phyloP scores from a whole-genome alignment of 1,140 invertebrate species.

The Danaus melanippus region DNA sequence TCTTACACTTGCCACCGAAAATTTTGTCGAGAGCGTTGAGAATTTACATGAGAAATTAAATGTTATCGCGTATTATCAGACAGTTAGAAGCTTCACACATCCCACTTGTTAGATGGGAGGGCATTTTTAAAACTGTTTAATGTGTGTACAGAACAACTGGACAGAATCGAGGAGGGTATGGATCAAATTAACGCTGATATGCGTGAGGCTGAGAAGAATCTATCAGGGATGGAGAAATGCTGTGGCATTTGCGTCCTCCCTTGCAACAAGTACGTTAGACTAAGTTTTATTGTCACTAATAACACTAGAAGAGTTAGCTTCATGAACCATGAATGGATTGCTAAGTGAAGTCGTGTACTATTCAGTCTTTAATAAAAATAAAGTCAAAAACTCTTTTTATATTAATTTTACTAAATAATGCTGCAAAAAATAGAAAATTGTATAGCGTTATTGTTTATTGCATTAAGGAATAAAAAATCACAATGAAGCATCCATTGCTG shows the following conservation, averaged over 20 bases:
- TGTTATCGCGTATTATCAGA: conserved; percentile 32
- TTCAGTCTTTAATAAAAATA: no score
- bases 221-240: conserved; percentile 99
- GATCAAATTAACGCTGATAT: conserved; percentile 99
- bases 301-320: no score
- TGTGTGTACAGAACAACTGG: conserved; percentile 92
- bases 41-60: conserved; percentile 55
- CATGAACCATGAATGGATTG: no score
- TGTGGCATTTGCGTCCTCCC: conserved; percentile 98
- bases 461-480: no score
- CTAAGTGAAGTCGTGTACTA: no score
- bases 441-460: no score
- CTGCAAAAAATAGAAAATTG: no score
- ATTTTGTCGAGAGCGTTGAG: conserved; percentile 70
- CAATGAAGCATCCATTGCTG: no score
- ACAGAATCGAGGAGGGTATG: conserved; percentile 99
- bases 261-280: conserved; percentile 90
- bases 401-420: no score
- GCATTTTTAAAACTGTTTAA: conserved; percentile 38
- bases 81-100: conserved; percentile 40
- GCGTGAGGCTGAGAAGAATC: conserved; percentile 98
- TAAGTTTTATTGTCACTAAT: no score
- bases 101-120: conserved; percentile 22
- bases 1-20: conserved; percentile 56
- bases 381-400: no score